Evolutionary conservation across 2,113 vertebrate species (phyloP).

Genomic region (Thamnaconus septentrionalis): DNA sequence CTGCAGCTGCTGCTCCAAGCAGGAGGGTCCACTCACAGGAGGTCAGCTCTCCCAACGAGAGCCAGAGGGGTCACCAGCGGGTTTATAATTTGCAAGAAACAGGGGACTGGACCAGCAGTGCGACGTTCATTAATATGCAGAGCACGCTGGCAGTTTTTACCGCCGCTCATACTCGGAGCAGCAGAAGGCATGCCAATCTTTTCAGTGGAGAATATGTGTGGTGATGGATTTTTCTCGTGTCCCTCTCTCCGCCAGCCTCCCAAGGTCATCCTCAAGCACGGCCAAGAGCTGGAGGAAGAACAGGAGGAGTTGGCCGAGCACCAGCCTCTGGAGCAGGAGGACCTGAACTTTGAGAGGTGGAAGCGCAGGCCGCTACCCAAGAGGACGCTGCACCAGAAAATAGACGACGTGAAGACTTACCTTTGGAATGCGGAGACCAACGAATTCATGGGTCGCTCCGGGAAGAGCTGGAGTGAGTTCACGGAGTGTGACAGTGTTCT

Average conservation of each 20-base stretch:
- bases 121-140: constrained; percentile 59
- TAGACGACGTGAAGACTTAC: constrained; percentile 83
- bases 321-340: constrained; percentile 80
- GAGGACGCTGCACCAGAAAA: constrained; percentile 82
- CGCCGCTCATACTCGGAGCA: constrained; percentile 52
- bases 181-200: constrained; percentile 61
- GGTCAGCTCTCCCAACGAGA: constrained; percentile 70
- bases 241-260: constrained; percentile 66
- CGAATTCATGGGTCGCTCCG: constrained; percentile 91
- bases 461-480: constrained; percentile 95
- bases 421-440: constrained; percentile 93
- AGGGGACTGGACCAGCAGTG: constrained; percentile 57
- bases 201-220: constrained; percentile 58
- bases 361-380: constrained; percentile 76
- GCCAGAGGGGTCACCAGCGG: constrained; percentile 68
- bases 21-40: constrained; percentile 71
- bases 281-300: constrained; percentile 82
- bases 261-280: constrained; percentile 79
- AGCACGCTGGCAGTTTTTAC: constrained; percentile 47
- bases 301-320: constrained; percentile 80
- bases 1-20: constrained; percentile 74
- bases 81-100: constrained; percentile 64
- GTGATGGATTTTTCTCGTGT: constrained; percentile 63
- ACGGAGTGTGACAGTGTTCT: not conserved
- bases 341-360: constrained; percentile 79